Percentiles rank a stretch among this genome's conserved stretches.
These are phyloP conservation scores for Tragelaphus buxtoni DNA, from an alignment of 2,113 vertebrate genomes.

Conservation along the genomic window DNA sequence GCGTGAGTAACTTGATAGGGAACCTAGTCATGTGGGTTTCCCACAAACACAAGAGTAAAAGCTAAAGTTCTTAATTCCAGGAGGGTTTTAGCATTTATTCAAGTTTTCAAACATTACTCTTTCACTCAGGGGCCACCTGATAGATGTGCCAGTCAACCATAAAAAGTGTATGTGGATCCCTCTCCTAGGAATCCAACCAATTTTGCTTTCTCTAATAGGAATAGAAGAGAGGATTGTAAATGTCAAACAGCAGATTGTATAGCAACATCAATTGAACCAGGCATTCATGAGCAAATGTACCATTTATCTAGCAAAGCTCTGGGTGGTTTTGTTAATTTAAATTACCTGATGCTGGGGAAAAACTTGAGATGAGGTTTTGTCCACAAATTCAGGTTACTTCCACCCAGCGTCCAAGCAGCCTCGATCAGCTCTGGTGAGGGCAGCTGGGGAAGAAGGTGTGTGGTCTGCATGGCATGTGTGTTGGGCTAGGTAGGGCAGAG, in stretches of 20 bases:
- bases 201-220: slow-evolving; percentile 76
- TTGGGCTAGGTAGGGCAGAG: not conserved
- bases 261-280: slow-evolving; percentile 50
- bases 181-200: slow-evolving; percentile 76
- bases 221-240: slow-evolving; percentile 67
- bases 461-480: not conserved
- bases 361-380: not conserved
- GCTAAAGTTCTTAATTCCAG: slow-evolving; percentile 51
- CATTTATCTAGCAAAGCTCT: slow-evolving; percentile 60
- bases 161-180: slow-evolving; percentile 59
- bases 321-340: slow-evolving; percentile 56
- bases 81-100: slow-evolving; percentile 68
- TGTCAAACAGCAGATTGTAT: slow-evolving; percentile 65
- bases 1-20: not conserved
- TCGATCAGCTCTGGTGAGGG: not conserved
- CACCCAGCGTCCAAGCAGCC: fast-evolving
- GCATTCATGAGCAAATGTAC: slow-evolving; percentile 19
- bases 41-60: slow-evolving; percentile 24
- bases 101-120: slow-evolving; percentile 74
- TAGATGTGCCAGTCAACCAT: slow-evolving; percentile 72
- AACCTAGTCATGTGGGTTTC: not conserved
- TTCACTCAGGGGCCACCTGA: slow-evolving; percentile 65
- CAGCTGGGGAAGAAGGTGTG: no score
- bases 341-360: slow-evolving; percentile 9
- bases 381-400: not conserved